Evolutionary conservation across 1,140 invertebrate genomes (phyloP), one percentile per base, ranked within the genome.

Genomic region (Drosophila aff.): DNA sequence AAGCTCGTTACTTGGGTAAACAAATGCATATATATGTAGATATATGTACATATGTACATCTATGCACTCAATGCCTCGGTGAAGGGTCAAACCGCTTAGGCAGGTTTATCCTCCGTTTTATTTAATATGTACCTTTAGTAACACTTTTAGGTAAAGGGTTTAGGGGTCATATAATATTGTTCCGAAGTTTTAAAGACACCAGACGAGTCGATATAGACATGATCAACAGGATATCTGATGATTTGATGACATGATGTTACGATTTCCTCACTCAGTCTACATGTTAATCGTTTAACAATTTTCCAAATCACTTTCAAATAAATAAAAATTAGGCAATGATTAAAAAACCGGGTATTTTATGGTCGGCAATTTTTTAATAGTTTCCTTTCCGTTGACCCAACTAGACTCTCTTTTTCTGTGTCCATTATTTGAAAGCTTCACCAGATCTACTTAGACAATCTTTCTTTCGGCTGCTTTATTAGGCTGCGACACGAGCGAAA

Each of bases 401-500:
- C 65, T 38, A 49, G 26, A 16, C 63, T 68, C 46, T 68, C 28
- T 33, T 52, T 67, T 67, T 13, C 65, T 43, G 33, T 18, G 26
- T 47, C 33, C 36, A 41, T 64, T 52, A 36, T 47, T 60, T 55
- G 46, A 44, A 46, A 76, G 41, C 49, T 33, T 58, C 36, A 43
- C 50, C 38, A 67, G 75, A 77, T 77, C 74, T 61, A 28, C 58
- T 77, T 44, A 26, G 64, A 40, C 76, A 62, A 78, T 78, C 50
- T 78, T 60, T 68, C 31, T 36, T 33, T 62, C 36, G 38, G 69
- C 53, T 72, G 67, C 43, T 57, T 82, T 68, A 76, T 82, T 67
- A 60, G 60, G 47, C 75, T 65, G 65, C 68, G 62, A 69, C 67
- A 82, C 67, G 71, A 79, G 61, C 57, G 46, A 28, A 26, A 83